These are phyloP conservation scores for Pherbina coryleti DNA, from an alignment of 2,888 invertebrate species.

Conservation along the genomic window DNA sequence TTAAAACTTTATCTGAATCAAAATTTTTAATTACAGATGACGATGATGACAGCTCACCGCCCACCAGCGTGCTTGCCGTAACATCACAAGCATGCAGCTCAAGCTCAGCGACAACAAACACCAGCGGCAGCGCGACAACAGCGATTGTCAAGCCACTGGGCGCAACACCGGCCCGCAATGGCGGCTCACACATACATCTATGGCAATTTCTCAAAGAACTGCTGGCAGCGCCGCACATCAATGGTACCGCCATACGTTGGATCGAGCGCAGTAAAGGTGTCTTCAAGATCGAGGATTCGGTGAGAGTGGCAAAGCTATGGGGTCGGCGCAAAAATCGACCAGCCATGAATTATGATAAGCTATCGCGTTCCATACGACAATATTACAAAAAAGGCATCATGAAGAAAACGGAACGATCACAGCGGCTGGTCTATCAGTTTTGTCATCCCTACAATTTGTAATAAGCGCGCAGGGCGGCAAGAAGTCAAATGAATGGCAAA, in stretches of 20 bases:
- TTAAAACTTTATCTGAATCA: not conserved
- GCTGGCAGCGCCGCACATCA: slow-evolving; percentile 86
- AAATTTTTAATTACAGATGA: slow-evolving; percentile 62
- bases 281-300: slow-evolving; percentile 99
- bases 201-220: slow-evolving; percentile 99
- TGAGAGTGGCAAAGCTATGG: slow-evolving; percentile 97
- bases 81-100: slow-evolving; percentile 19
- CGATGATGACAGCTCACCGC: slow-evolving; percentile 67
- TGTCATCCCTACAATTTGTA: slow-evolving; percentile 93
- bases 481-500: not conserved
- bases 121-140: slow-evolving; percentile 58
- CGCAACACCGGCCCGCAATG: slow-evolving; percentile 43
- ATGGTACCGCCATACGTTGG: slow-evolving; percentile 97
- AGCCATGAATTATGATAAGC: slow-evolving; percentile 99
- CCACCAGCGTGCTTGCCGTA: slow-evolving; percentile 39
- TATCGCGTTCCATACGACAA: slow-evolving; percentile 96
- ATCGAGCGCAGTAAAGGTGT: slow-evolving; percentile 93
- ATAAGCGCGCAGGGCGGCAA: slow-evolving; percentile 23
- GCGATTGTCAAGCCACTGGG: slow-evolving; percentile 48
- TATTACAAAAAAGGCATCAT: slow-evolving; percentile 99
- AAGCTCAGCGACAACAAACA: slow-evolving; percentile 46
- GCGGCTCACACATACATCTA: slow-evolving; percentile 92
- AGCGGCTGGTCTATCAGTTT: slow-evolving; percentile 98
- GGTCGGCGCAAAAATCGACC: slow-evolving; percentile 98
- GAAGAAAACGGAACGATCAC: slow-evolving; percentile 98